Evolutionary conservation across 2,888 invertebrate species (phyloP), one percentile per base, ranked within the genome.

Genomic region (Plutella xylostella): DNA sequence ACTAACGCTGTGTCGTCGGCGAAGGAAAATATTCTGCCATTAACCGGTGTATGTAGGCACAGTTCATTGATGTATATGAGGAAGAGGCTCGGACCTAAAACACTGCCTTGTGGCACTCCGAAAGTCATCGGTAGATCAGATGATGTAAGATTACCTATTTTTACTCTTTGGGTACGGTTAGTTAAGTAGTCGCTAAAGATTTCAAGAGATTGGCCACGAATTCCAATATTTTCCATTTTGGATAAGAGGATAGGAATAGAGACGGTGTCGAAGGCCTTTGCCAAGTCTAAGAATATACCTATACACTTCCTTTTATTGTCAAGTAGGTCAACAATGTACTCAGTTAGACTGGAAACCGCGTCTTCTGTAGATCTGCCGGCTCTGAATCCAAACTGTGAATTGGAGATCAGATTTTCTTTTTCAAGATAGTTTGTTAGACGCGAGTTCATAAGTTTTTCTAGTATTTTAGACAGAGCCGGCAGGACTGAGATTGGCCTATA

Each of bases 51-150:
- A n/a, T 15, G 4, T 12, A 11, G 14, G 25, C 21, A 33, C 5
- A 39, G 41, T 5, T 15, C 41, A 22, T 46, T 48, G 6, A 50
- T 41, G n/a, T 48, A 51, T 3, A 45, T 39, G 19, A 48, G 21
- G 15, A 48, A 50, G 11, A 50, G 33, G 6, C 40, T 48, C 17
- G 48, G 51, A 4, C 48, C 50, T 4, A 50, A 17, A 21, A 49
- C 40, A 15, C 45, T 51, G 7, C 48, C 46, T 35, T 50, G 50
- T 14, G 45, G 50, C 17, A 48, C 45, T 6, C 42, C 42, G 18
- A 25, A 30, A 6, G 28, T 3, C 17, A 30, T 30, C 6, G 44
- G 38, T 12, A 15, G 15, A n/a, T 44, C 37, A 9, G 25, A 25
- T 5, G 6, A 18, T 38, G 17, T 25, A 25, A 7, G 5, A 25